Evolutionary conservation across 2,888 invertebrate genomes (phyloP), one percentile per base, ranked within the genome.

Genomic region (Cosmia trapezina): DNA sequence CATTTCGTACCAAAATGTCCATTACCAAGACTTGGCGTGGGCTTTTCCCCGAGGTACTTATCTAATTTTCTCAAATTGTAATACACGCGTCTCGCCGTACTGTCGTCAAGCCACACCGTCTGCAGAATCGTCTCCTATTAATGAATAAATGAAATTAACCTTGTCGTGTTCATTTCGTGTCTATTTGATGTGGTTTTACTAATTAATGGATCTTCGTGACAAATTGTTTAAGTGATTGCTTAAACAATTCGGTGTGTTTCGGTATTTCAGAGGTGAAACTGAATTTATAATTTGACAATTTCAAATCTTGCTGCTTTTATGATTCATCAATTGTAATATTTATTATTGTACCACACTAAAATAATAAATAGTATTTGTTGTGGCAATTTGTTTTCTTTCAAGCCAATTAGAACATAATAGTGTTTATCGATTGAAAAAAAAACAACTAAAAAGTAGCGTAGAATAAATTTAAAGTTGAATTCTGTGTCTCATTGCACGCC

Each of bases 341-440:
- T n/a, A n/a, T n/a, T n/a, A n/a, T n/a, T n/a, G n/a, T n/a, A n/a
- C n/a, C n/a, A n/a, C n/a, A n/a, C n/a, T n/a, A n/a, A n/a, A n/a
- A n/a, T n/a, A n/a, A 53, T 28, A 14, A 17, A 22, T 22, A 51
- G 22, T 53, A 53, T 33, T 37, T 17, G 17, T 4, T 28, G 28
- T 28, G 17, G 17, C 8, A 54, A 17, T 7, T 54, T 8, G 8
- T 33, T 33, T 56, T 4, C 7, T 54, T 28, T 54, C 28, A 28
- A 28, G 17, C 9, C 28, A 56, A 54, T 28, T 8, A 54, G 17
- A 17, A 17, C 54, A 28, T 54, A 22, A 14, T 22, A 22, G 5
- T 51, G n/a, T 28, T 22, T 43, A 51, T 51, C n/a, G 17, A 28
- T 22, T 67, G 11, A 3, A 43, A 51, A 45, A 68, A 59, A 67